phyloP scores from a whole-genome alignment of 2,797 vertebrate genomes.

The Cryptoprocta ferox region DNA sequence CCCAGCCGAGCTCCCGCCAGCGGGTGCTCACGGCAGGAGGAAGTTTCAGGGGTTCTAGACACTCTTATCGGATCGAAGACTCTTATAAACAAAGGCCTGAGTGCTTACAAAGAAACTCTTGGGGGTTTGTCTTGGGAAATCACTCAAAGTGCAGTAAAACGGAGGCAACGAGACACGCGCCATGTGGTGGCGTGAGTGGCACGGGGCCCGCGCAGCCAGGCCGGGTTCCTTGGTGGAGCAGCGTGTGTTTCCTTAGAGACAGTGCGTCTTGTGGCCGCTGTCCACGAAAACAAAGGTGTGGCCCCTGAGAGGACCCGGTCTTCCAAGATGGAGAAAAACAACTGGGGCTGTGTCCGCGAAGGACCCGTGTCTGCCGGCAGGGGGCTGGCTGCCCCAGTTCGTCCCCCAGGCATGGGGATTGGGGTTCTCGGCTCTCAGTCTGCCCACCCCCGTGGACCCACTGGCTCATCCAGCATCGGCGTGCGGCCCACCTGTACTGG shows the following conservation, averaged over 20 bases:
- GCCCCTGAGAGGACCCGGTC: background rate
- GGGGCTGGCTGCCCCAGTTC: background rate
- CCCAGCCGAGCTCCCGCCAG: background rate
- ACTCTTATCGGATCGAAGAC: background rate
- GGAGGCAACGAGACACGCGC: fast-evolving
- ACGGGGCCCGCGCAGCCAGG: too few relatives aligned
- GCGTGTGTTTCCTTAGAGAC: background rate
- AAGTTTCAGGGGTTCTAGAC: background rate
- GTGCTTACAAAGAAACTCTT: background rate
- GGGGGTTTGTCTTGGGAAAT: background rate
- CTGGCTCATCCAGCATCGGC: background rate
- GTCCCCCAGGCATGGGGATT: background rate
- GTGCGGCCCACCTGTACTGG: fast-evolving
- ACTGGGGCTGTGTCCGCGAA: fast-evolving
- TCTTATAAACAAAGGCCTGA: background rate
- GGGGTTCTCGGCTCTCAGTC: background rate
- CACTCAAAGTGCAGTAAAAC: background rate
- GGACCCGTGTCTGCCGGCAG: fast-evolving
- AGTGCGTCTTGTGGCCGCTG: background rate
- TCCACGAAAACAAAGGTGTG: fast-evolving
- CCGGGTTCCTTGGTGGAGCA: fast-evolving
- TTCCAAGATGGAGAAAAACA: background rate
- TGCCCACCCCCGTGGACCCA: fast-evolving
- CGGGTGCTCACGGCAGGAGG: background rate
- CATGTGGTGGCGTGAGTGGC: fast-evolving